Conservation (phyloP, 2,113 vertebrate species). For the Melospiza melodia region DNA sequence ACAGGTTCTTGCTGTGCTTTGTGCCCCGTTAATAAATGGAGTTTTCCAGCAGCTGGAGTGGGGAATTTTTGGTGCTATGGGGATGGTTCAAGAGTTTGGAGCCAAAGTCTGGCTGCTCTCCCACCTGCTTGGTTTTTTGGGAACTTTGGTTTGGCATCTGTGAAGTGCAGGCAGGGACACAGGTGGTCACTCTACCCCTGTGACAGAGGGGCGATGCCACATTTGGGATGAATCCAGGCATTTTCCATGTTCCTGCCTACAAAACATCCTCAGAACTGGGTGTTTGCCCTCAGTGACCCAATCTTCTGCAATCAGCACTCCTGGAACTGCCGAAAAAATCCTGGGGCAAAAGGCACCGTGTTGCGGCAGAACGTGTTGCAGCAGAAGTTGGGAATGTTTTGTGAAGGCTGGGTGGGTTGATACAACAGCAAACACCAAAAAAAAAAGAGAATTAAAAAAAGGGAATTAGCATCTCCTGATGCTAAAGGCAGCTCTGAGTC, state of each 20-base stretch:
- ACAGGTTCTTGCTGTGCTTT: background rate
- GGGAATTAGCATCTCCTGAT: background rate
- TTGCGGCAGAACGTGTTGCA: background rate
- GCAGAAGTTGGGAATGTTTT: background rate
- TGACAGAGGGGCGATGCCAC: background rate
- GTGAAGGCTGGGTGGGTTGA: background rate
- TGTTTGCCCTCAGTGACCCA: background rate
- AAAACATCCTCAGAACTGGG: background rate
- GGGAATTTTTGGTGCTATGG: fast-evolving
- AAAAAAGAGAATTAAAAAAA: background rate
- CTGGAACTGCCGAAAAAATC: background rate
- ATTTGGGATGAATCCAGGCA: background rate
- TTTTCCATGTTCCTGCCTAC: background rate
- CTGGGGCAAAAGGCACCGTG: background rate
- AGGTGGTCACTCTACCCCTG: background rate
- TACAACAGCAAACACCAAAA: background rate
- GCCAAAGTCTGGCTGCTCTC: background rate
- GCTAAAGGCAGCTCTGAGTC: background rate
- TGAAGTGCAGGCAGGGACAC: background rate
- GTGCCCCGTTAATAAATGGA: fast-evolving
- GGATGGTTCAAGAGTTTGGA: background rate
- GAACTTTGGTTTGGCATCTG: fast-evolving
- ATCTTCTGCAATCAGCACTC: background rate
- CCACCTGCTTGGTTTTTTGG: background rate
- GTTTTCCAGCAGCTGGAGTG: fast-evolving